Base-by-base conservation (phyloP, 37 sponge, comb jelly and placozoan genomes). In the Oopsacas minuta region DNA sequence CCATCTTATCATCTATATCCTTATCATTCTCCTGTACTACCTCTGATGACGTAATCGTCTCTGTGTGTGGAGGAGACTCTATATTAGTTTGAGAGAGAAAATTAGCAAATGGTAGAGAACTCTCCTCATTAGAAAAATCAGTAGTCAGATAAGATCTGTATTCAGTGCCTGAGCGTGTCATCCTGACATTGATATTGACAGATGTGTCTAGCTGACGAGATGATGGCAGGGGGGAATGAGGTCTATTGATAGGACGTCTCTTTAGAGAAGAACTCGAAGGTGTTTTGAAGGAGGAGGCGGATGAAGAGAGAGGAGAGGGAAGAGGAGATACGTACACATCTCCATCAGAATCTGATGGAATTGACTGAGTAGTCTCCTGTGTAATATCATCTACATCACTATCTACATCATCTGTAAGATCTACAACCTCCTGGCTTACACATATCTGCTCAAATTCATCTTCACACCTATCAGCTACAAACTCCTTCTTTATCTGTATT, bases 111-210 rank as follows among this genome's bases (percentile, higher is more conserved):
- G 75, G 75, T 34, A 61, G 22, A 25, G 75, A 25, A 12, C 75
- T 61, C 75, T 61, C 75, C 75, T 61, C 75, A 34, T 61, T 61
- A 20, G 75, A 61, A 34, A 61, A 61, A n/a, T 61, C 75, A 10
- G 75, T n/a, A 34, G 75, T 10, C 5, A 61, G 20, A n/a, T 61
- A 61, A 7, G 75, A 61, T 34, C 75, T 10, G 75, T 61, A 61
- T 34, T 61, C 30, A 34, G 20, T 61, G 1, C 75, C 75, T 5
- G 75, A 61, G 28, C 75, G 20, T 25, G 75, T 61, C 1, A 12
- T 61, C 75, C 75, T 61, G 28, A 61, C 28, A 34, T 61, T 12
- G 1, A 34, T 34, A 3, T 3, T 3, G 32, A 34, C 7, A 3
- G 30, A 5, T 3, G 22, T 34, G 22, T 25, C 75, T 61, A 12